Evolutionary conservation across 2,888 invertebrate species (phyloP), one percentile per base, ranked within the genome.

Genomic region (Chorisops tibialis): DNA sequence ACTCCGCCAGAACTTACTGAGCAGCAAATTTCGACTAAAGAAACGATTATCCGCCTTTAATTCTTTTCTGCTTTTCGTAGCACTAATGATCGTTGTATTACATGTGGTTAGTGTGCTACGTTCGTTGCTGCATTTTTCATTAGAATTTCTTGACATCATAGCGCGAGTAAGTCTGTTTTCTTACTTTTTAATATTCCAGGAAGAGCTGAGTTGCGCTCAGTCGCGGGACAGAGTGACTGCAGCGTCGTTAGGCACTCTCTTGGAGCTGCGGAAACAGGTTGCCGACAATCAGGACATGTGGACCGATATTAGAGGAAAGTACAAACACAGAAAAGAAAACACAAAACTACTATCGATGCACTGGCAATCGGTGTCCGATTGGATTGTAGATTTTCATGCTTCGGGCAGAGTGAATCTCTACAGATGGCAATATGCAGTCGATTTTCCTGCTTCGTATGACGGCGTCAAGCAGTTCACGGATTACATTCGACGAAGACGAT

Each of bases 401-500:
- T 89, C 91, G 0, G 93, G 93, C 1, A 94, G 94, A 2, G 92
- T 91, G 1, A 95, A 96, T 75, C 83, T 85, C 63, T 92, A 94
- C 68, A 96, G 96, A 2, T 96, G 96, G 96, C 96, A 96, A 73
- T 96, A 95, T 77, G 94, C 95, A 1, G 88, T 91, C n/a, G n/a
- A n/a, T n/a, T n/a, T n/a, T n/a, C n/a, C n/a, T n/a, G n/a, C n/a
- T n/a, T n/a, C n/a, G n/a, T 1, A 95, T 78, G 95, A 95, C 73
- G 93, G 94, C 1, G 86, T n/a, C n/a, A n/a, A n/a, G n/a, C n/a
- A n/a, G n/a, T n/a, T n/a, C n/a, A n/a, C n/a, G n/a, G n/a, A n/a
- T n/a, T n/a, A n/a, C n/a, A n/a, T n/a, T n/a, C n/a, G n/a, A n/a
- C n/a, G n/a, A n/a, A n/a, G n/a, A n/a, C n/a, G n/a, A n/a, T n/a